Evolutionary conservation across 2,113 vertebrate species (phyloP).

Genomic region (Formicarius rufipectus): DNA sequence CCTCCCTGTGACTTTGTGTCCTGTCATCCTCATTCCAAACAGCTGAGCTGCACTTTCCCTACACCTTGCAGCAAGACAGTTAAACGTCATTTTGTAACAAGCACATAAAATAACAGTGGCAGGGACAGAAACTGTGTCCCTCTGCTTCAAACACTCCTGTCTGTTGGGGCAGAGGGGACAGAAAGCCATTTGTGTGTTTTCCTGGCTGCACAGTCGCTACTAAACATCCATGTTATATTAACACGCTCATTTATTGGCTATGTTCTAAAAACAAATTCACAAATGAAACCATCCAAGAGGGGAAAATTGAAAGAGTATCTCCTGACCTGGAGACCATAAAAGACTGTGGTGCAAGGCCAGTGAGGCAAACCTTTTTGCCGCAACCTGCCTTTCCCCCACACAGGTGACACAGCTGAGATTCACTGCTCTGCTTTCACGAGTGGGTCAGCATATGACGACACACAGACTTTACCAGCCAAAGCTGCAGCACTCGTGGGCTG

Average conservation of each 20-base stretch:
- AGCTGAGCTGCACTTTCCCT: not conserved
- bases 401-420: not conserved
- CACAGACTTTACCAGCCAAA: not conserved
- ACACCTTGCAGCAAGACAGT: not conserved
- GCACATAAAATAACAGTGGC: not conserved
- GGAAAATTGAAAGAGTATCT: not conserved
- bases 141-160: not conserved
- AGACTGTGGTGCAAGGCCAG: not conserved
- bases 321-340: not conserved
- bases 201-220: not conserved
- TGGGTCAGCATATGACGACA: not conserved
- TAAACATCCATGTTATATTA: not conserved
- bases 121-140: not conserved
- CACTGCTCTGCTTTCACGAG: not conserved
- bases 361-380: not conserved
- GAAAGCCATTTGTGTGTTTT: not conserved
- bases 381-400: not conserved
- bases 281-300: not conserved
- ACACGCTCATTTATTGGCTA: not conserved
- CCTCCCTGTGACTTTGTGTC: not conserved
- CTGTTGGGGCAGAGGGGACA: not conserved
- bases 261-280: not conserved
- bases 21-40: not conserved
- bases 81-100: not conserved
- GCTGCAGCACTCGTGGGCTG: not conserved